Percentiles rank a stretch among this genome's conserved stretches.
Evolutionary conservation across 2,113 vertebrate genomes (phyloP).

Genomic region (Lethenteron camtschaticum): DNA sequence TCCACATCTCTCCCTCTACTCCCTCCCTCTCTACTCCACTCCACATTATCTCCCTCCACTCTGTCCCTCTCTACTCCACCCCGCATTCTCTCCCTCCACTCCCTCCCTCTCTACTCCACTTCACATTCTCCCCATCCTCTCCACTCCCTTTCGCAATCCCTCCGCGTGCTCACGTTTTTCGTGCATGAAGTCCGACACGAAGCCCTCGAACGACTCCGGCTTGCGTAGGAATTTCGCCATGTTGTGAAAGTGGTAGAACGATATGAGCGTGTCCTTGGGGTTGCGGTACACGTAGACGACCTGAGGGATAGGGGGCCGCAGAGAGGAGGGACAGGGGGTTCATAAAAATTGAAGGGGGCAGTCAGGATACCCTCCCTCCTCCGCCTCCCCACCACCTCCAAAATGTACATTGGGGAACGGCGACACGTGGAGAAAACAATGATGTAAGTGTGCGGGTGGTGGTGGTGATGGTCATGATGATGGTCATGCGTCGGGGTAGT

Average conservation of each 20-base stretch:
- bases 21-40: too few relatives aligned
- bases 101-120: too few relatives aligned
- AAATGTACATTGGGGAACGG: too few relatives aligned
- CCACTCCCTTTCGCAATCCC: neutral
- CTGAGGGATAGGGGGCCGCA: slow-evolving; percentile 9
- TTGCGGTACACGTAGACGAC: slow-evolving; percentile 18
- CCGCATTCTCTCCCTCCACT: too few relatives aligned
- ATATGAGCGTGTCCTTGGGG: slow-evolving; percentile 18
- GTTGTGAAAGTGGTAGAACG: slow-evolving; percentile 21
- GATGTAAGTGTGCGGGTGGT: too few relatives aligned
- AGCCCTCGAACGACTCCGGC: slow-evolving; percentile 12
- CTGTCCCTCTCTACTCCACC: too few relatives aligned
- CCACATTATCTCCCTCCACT: too few relatives aligned
- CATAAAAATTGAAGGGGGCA: neutral
- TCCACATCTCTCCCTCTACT: too few relatives aligned
- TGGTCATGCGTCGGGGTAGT: too few relatives aligned
- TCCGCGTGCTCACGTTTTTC: slow-evolving; percentile 9
- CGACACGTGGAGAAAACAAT: too few relatives aligned
- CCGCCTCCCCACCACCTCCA: too few relatives aligned
- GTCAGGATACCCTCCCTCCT: neutral
- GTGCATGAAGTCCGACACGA: slow-evolving; percentile 10
- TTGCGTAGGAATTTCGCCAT: slow-evolving; percentile 14
- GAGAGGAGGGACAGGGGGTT: neutral
- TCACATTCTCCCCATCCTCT: neutral
- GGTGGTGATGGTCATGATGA: too few relatives aligned